These are phyloP conservation scores for Antitype chi DNA, from an alignment of 2,888 invertebrate genomes.

Conservation along the genomic window DNA sequence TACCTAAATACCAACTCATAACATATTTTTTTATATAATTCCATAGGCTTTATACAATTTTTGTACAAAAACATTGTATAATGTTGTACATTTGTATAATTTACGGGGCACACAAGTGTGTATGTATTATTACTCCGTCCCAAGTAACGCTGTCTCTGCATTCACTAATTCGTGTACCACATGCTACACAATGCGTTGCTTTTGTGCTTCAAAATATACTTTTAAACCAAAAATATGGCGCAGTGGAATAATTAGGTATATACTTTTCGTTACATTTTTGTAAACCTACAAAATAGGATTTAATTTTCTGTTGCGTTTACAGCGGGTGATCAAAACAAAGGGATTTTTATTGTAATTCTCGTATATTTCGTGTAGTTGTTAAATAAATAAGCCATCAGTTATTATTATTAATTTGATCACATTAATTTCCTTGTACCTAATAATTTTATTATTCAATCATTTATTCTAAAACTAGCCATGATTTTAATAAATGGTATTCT, in stretches of 20 bases:
- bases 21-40: slow-evolving; percentile 31
- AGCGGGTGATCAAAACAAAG: not conserved
- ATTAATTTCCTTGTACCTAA: not conserved
- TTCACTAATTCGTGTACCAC: slow-evolving; percentile 50
- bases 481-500: not conserved
- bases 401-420: not conserved
- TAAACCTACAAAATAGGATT: not conserved
- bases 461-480: not conserved
- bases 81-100: slow-evolving; percentile 48
- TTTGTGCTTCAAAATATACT: slow-evolving; percentile 18
- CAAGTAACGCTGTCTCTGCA: slow-evolving; percentile 45
- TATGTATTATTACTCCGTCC: slow-evolving; percentile 25
- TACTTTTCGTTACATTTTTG: not conserved
- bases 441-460: too few species aligned
- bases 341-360: too few species aligned
- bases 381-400: not conserved
- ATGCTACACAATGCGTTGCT: slow-evolving; percentile 39
- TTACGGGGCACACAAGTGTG: slow-evolving; percentile 40
- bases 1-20: not conserved
- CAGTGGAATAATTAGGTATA: slow-evolving; percentile 3
- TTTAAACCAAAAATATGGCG: not conserved
- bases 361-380: not conserved
- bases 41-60: slow-evolving; percentile 9
- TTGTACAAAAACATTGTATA: slow-evolving; percentile 30
- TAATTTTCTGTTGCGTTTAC: not conserved